Evolutionary conservation across 2,797 vertebrate species (phyloP).

Genomic region (Parotocinclus haroldoi): DNA sequence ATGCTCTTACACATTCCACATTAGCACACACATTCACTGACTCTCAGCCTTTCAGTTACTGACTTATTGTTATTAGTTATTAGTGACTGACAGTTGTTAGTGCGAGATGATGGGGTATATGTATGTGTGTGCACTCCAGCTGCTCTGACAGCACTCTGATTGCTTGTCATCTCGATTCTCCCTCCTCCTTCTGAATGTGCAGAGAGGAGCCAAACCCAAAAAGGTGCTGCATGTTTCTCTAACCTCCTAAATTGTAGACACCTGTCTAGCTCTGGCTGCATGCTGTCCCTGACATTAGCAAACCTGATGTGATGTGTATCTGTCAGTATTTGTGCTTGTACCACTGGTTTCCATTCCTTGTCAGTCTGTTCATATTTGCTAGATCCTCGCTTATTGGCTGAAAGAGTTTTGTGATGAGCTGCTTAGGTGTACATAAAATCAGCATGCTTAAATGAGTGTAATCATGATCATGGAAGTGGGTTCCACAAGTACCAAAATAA

Average conservation of each 20-base stretch:
- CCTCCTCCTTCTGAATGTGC: slow-evolving; percentile 64
- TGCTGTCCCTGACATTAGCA: slow-evolving; percentile 53
- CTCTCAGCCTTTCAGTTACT: too few species aligned
- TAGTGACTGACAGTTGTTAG: not conserved
- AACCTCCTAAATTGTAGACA: slow-evolving; percentile 56
- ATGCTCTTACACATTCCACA: too few species aligned
- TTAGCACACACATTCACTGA: too few species aligned
- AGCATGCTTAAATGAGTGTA: slow-evolving; percentile 24
- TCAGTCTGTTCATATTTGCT: slow-evolving; percentile 28
- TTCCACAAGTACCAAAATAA: too few species aligned
- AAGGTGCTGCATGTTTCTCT: slow-evolving; percentile 90
- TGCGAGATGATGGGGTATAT: not conserved
- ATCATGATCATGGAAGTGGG: not conserved
- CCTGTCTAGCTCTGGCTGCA: slow-evolving; percentile 58
- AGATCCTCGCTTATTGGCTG: slow-evolving; percentile 11
- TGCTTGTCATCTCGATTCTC: slow-evolving; percentile 69
- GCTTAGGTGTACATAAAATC: slow-evolving; percentile 19
- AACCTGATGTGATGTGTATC: slow-evolving; percentile 26
- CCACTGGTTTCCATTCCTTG: slow-evolving; percentile 19
- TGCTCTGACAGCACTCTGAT: slow-evolving; percentile 50
- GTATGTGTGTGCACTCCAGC: slow-evolving; percentile 28
- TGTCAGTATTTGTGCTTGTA: slow-evolving; percentile 28
- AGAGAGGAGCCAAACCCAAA: slow-evolving; percentile 95
- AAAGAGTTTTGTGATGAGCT: slow-evolving; percentile 17
- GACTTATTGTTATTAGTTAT: too few species aligned